Base-by-base conservation (phyloP, 2,888 invertebrate genomes). In the Calameuta filiformis region DNA sequence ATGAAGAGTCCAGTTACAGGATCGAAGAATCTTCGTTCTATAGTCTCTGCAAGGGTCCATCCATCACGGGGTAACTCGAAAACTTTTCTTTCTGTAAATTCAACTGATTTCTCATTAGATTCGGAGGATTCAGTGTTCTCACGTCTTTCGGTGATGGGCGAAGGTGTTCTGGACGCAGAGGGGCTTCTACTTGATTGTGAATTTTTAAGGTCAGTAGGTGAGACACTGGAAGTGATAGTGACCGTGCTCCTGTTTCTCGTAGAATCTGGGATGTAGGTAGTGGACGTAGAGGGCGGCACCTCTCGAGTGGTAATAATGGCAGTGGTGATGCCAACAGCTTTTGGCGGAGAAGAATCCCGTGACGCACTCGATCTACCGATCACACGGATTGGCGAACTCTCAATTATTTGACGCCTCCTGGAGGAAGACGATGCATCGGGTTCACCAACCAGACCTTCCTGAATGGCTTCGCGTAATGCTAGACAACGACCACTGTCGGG, bases 1-100 rank as follows among this genome's bases (percentile, higher is more conserved):
- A 95, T 94, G 86, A 98, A 97, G 68, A 96, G 92, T 3, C 99
- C 98, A 1, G 94, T 95, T 0, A 94, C 92, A 1, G 98, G 96
- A 91, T 98, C 96, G 85, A 98, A 96, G 4, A 97, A 91, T 77
- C 95, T 95, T 88, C 95, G 95, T 69, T 95, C 93, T 82, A 98
- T 97, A 3, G 98, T 98, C 86, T 97, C 96, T 77, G 94, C 93
- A 3, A 98, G 93, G 78, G 94, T 94, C 96, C 97, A 97, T 4
- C 98, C 97, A 79, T 96, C 96, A 23, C 94, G 93, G 0, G 98
- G 98, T 40, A 98, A 90, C 87, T 97, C 97, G 85, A 96, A 94
- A 0, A 95, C 94, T 87, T 95, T 95, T 87, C 94, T 94, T 87
- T 95, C 95, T 75, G 30, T 79, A 11, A 83, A 79, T 73, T 85